A percentile compares a stretch with the other conserved stretches of the same genome.
Conservation (phyloP, 2,797 vertebrate species). For the Microcaecilia unicolor region DNA sequence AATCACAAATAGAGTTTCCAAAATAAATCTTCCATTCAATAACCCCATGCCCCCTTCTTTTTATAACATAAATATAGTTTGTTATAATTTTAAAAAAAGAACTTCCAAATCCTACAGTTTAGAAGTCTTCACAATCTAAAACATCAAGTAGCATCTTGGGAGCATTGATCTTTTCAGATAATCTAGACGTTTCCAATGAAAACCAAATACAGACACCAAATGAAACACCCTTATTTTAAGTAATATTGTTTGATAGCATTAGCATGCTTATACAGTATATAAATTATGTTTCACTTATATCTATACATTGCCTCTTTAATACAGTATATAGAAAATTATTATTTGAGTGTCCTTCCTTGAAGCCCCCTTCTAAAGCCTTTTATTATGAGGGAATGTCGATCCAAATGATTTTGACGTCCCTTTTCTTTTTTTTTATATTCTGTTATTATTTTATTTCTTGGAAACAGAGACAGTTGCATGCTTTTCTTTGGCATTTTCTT, state of each 20-base stretch:
- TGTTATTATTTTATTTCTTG: conserved; percentile 37
- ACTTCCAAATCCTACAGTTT: too few species aligned
- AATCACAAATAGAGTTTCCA: too few species aligned
- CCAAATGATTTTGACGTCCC: conserved; percentile 47
- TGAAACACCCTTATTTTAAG: conserved; percentile 9
- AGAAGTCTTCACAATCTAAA: too few species aligned
- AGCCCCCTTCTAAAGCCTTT: conserved; percentile 34
- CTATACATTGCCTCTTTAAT: conserved; percentile 19
- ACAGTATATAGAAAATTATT: neutral
- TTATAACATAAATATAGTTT: too few species aligned
- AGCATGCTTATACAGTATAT: neutral
- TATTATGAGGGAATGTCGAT: conserved; percentile 42
- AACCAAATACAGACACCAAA: conserved; percentile 9
- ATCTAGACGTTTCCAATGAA: too few species aligned
- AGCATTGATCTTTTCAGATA: too few species aligned
- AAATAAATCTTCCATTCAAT: too few species aligned
- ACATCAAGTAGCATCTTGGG: too few species aligned
- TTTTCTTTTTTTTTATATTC: conserved; percentile 46
- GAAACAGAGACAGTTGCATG: conserved; percentile 57
- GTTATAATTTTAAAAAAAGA: too few species aligned
- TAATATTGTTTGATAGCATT: conserved; percentile 1
- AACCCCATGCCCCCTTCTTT: too few species aligned
- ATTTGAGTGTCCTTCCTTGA: conserved; percentile 28
- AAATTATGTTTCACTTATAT: too few species aligned
- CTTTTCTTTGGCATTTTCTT: conserved; percentile 51